Evolutionary conservation across 2,113 vertebrate species (phyloP), one percentile per base, ranked within the genome.

Genomic region (Laterallus jamaicensis): DNA sequence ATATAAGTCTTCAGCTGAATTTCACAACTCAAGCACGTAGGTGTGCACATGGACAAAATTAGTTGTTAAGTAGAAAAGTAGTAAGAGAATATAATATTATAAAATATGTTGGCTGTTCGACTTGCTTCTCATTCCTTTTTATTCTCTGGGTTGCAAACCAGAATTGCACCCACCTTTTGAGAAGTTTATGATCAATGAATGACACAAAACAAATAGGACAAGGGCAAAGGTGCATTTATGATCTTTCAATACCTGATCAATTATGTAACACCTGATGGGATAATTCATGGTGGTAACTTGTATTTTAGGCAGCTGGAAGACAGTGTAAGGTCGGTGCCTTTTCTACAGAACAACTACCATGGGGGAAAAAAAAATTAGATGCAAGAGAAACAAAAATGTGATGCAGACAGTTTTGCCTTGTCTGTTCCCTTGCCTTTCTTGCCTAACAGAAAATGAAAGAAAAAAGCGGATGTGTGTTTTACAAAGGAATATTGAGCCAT

Each of bases 21-120:
- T 96, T 96, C 93, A 88, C 93, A 95, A 56, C 92, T 96, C 26
- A 39, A 64, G 94, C 76, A 88, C 0, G 68, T 95, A 88, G 90
- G 90, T 95, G 91, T 92, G 77, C 35, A 35, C 22, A 44, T n/a
- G 77, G 83, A 81, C 73, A 92, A 91, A 95, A 92, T 86, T 92
- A 93, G 60, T 44, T 0, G 3, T 62, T 78, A 91, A 86, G 49
- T 25, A 91, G 77, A 92, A 93, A 91, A 88, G 29, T 83, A 94
- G 54, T 84, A 95, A 91, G 49, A 88, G 20, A 93, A 91, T 71
- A 75, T 86, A 85, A 79, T 4, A 7, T 73, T 90, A 74, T 82
- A 92, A 95, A 91, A 78, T 39, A 11, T 84, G 35, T 83, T 88
- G 71, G 35, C 60, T 86, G 25, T 67, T 90, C 60, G 59, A 78